Conservation (phyloP, 2,797 vertebrate genomes). For the Staurois parvus region DNA sequence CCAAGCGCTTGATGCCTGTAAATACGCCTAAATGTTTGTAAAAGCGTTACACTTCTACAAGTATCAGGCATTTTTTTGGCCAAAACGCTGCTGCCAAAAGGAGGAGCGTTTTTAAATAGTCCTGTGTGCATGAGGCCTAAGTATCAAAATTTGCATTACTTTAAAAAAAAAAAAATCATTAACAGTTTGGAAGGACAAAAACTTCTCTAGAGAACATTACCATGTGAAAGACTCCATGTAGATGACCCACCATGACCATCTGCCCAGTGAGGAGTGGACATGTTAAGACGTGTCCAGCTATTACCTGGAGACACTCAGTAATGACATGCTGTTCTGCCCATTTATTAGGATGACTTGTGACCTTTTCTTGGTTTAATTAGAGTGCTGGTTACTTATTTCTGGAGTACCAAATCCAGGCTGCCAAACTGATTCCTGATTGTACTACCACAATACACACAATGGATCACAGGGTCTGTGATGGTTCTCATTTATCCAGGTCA, state of each 20-base stretch:
- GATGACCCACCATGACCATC: background rate
- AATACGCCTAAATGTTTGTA: too few relatives aligned
- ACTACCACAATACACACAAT: background rate
- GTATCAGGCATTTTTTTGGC: too few relatives aligned
- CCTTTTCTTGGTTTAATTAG: background rate
- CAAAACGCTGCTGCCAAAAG: too few relatives aligned
- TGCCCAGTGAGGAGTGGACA: background rate
- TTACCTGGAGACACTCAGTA: background rate
- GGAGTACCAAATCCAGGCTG: background rate
- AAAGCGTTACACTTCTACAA: too few relatives aligned
- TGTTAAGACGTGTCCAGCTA: slow-evolving; percentile 28
- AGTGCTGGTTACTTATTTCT: background rate
- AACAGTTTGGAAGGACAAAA: background rate
- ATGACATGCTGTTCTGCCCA: background rate
- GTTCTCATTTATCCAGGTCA: background rate
- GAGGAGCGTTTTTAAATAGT: too few relatives aligned
- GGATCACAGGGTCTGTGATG: background rate
- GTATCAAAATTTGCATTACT: too few relatives aligned
- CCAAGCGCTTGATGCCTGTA: too few relatives aligned
- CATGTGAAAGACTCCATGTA: slow-evolving; percentile 4
- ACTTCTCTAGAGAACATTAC: slow-evolving; percentile 14
- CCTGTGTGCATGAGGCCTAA: too few relatives aligned
- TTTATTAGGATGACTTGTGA: background rate
- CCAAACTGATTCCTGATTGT: background rate
- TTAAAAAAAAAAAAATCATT: too few relatives aligned